These are phyloP conservation scores for Bacillus rossius DNA, from an alignment of 1,140 invertebrate genomes.

Conservation along the genomic window DNA sequence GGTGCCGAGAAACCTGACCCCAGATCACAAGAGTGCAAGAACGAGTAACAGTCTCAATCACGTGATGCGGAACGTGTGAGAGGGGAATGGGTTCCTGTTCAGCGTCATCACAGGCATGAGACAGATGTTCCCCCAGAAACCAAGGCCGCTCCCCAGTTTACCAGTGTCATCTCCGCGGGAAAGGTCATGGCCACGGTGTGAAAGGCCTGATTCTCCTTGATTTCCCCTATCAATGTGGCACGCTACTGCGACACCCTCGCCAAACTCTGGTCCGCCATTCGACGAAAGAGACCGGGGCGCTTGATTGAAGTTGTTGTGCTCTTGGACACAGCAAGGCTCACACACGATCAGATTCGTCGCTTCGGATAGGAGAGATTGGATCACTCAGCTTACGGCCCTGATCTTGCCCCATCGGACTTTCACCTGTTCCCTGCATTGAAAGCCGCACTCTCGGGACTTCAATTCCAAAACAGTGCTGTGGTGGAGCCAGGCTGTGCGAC, in stretches of 20 bases:
- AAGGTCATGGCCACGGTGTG: too few relatives aligned
- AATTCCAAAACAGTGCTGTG: conserved; percentile 6
- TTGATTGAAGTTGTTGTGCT: neutral
- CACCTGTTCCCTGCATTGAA: conserved; percentile 34
- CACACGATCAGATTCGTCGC: neutral
- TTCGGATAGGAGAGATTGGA: conserved; percentile 3
- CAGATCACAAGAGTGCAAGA: too few relatives aligned
- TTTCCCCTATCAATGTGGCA: too few relatives aligned
- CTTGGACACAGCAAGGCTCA: neutral
- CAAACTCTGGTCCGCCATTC: too few relatives aligned
- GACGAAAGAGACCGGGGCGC: too few relatives aligned
- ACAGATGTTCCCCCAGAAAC: too few relatives aligned
- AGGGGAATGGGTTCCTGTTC: too few relatives aligned
- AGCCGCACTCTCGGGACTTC: conserved; percentile 3
- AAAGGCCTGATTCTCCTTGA: too few relatives aligned
- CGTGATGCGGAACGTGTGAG: neutral
- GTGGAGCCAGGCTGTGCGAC: conserved; percentile 11
- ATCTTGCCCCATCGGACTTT: conserved; percentile 33
- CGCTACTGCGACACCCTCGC: too few relatives aligned
- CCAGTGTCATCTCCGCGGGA: too few relatives aligned
- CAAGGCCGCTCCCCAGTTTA: too few relatives aligned
- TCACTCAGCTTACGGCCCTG: conserved; percentile 11
- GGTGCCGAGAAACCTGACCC: conserved; percentile 1
- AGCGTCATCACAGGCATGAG: too few relatives aligned
- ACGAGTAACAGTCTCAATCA: neutral